Evolutionary conservation across 2,888 invertebrate species (phyloP).

Genomic region (Belgica antarctica): DNA sequence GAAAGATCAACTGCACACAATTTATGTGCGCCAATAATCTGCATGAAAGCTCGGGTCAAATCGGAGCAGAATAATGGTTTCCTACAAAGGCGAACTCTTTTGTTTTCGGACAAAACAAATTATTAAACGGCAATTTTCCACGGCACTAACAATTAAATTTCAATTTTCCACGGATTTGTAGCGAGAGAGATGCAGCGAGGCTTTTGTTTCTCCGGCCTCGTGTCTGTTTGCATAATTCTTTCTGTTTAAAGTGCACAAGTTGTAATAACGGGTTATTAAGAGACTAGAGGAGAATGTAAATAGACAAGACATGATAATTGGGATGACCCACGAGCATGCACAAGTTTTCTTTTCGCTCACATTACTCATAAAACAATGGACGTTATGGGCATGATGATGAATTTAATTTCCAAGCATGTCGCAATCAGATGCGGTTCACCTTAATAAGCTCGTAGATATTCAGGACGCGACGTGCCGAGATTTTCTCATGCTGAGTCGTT

Average conservation of each 20-base stretch:
- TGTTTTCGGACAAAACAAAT: conserved; percentile 17
- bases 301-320: background rate
- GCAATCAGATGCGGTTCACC: background rate
- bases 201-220: background rate
- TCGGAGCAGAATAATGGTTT: background rate
- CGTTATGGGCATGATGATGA: background rate
- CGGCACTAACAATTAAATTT: background rate
- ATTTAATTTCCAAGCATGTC: conserved; percentile 1
- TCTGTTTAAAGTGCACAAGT: background rate
- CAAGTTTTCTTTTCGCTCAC: background rate
- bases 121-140: conserved; percentile 14
- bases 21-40: no score
- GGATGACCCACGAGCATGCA: background rate
- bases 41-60: no score
- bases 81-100: background rate
- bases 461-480: background rate
- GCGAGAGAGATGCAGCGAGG: background rate
- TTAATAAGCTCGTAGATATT: background rate
- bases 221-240: conserved; percentile 4
- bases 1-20: no score
- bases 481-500: no score
- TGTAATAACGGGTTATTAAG: conserved; percentile 1
- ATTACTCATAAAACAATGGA: background rate
- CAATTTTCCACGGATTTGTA: background rate
- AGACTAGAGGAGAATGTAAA: background rate